These are phyloP conservation scores for Callyntrura sp. DNA, from an alignment of 2,888 invertebrate genomes.

Conservation along the genomic window DNA sequence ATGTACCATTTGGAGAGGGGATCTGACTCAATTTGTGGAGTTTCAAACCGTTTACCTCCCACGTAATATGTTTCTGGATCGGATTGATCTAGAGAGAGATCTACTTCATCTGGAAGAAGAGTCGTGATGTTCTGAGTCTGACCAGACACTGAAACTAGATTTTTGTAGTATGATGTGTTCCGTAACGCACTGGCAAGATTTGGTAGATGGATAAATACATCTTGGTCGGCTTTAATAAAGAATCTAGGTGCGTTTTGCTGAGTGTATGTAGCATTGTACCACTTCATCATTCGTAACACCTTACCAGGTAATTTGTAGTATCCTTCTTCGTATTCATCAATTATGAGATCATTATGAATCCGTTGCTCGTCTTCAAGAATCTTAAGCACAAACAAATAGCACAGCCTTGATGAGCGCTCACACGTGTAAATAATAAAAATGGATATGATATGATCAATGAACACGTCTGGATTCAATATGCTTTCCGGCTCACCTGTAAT, in stretches of 20 bases:
- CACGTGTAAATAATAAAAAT: background rate
- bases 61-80: constrained; percentile 61
- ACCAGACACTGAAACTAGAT: background rate
- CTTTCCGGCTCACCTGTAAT: background rate
- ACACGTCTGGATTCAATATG: background rate
- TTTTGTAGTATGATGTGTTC: constrained; percentile 63
- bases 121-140: background rate
- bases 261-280: constrained; percentile 65
- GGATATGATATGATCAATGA: background rate
- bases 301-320: constrained; percentile 76
- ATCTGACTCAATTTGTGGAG: constrained; percentile 34
- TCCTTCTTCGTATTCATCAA: constrained; percentile 70
- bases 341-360: constrained; percentile 69
- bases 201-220: constrained; percentile 75
- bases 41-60: constrained; percentile 64
- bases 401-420: background rate
- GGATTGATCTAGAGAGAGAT: constrained; percentile 8
- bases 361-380: constrained; percentile 67
- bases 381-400: constrained; percentile 30
- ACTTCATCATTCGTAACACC: constrained; percentile 73
- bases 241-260: constrained; percentile 55
- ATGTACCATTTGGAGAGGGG: constrained; percentile 77
- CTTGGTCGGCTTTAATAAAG: constrained; percentile 74
- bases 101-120: constrained; percentile 38
- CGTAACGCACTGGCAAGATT: constrained; percentile 42